Evolutionary conservation across 2,113 vertebrate genomes (phyloP).

Genomic region (Pungitius pungitius): DNA sequence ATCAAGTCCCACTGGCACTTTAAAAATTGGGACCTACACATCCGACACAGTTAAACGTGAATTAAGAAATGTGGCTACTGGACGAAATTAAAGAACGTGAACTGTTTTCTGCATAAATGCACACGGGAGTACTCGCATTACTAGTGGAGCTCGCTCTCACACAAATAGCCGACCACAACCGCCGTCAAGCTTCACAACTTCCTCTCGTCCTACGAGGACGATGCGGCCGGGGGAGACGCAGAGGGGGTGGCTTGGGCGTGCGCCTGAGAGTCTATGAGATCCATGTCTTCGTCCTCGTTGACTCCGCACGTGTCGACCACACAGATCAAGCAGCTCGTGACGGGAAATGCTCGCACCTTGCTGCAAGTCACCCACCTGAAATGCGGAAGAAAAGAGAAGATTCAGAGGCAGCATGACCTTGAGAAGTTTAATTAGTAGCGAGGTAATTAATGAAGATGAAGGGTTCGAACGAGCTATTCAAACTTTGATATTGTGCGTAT

Average conservation of each 20-base stretch:
- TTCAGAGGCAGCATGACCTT: background rate
- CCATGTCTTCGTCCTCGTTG: constrained; percentile 88
- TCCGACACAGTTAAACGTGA: background rate
- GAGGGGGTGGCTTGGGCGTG: constrained; percentile 26
- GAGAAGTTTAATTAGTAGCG: background rate
- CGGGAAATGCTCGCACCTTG: constrained; percentile 95
- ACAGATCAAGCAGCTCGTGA: constrained; percentile 96
- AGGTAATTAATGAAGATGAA: background rate
- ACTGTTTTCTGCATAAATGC: background rate
- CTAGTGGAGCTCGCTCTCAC: background rate
- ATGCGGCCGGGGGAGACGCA: constrained; percentile 42
- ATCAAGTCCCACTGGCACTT: constrained; percentile 29
- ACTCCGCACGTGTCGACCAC: constrained; percentile 96
- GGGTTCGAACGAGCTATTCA: background rate
- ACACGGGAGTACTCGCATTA: constrained; percentile 1
- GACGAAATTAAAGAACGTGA: background rate
- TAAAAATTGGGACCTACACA: background rate
- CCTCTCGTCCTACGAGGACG: constrained; percentile 34
- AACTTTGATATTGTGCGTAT: background rate
- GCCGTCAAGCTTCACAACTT: background rate
- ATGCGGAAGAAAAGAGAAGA: background rate
- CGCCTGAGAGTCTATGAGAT: constrained; percentile 69
- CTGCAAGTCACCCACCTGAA: constrained; percentile 87
- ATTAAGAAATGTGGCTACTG: background rate
- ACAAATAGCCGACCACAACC: background rate